Evolutionary conservation across 35 echinoderm and acorn worm species (phyloP).

Genomic region (Acanthaster planci): DNA sequence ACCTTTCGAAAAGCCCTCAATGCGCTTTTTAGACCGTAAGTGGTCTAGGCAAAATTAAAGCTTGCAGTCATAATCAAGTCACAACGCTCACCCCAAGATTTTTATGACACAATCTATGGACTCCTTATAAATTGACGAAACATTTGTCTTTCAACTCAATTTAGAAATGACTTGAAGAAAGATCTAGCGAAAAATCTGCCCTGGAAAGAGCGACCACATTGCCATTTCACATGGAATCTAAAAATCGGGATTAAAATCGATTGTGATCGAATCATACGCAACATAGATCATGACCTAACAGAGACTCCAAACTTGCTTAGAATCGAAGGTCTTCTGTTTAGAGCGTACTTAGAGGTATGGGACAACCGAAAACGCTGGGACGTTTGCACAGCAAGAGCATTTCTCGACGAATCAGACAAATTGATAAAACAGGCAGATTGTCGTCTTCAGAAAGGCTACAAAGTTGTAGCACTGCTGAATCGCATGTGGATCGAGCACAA

Average conservation of each 20-base stretch:
- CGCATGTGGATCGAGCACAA: neutral
- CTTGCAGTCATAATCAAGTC: too few species aligned
- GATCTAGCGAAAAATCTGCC: too few species aligned
- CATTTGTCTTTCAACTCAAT: too few species aligned
- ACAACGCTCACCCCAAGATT: too few species aligned
- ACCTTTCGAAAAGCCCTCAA: too few species aligned
- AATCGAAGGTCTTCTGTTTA: neutral
- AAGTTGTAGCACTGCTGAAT: conserved; percentile 2
- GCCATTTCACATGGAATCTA: conserved; percentile 6
- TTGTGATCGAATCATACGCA: neutral
- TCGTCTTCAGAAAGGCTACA: neutral
- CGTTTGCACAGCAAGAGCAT: neutral
- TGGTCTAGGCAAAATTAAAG: too few species aligned
- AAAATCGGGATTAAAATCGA: neutral
- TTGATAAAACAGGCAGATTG: neutral
- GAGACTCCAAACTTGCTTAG: neutral
- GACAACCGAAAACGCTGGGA: neutral
- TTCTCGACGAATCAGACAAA: neutral
- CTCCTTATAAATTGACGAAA: too few species aligned
- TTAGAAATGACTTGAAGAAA: too few species aligned
- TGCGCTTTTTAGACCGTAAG: too few species aligned
- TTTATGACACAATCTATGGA: too few species aligned
- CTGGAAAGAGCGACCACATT: neutral
- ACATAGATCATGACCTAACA: neutral
- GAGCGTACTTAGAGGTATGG: neutral